Percentiles rank a stretch among this genome's conserved stretches.
Evolutionary conservation across 2,797 vertebrate genomes (phyloP).

Genomic region (Danio jaintianensis): DNA sequence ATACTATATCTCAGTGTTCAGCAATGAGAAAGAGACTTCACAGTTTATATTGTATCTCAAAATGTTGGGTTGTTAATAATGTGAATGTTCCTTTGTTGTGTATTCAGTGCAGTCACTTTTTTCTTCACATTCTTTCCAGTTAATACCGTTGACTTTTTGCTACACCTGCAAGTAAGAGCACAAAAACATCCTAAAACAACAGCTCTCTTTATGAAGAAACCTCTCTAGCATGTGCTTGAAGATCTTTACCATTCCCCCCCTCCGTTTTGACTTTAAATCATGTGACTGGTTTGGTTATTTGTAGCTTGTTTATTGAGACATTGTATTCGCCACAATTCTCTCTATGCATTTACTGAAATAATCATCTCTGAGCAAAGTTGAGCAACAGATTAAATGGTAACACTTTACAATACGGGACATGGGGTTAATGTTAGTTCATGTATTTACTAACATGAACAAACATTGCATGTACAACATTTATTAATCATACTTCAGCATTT

Average conservation of each 20-base stretch:
- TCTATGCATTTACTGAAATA: not conserved
- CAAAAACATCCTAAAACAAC: not conserved
- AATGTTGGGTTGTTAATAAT: not conserved
- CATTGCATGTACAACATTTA: too few relatives aligned
- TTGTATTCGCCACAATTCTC: not conserved
- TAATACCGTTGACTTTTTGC: not conserved
- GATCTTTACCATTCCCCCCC: not conserved
- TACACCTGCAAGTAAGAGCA: not conserved
- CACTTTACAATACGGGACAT: too few relatives aligned
- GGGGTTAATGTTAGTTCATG: too few relatives aligned
- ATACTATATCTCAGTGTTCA: not conserved
- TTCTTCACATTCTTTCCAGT: not conserved
- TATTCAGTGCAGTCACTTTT: not conserved
- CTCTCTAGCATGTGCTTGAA: conserved; percentile 1
- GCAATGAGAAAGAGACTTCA: not conserved
- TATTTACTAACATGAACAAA: too few relatives aligned
- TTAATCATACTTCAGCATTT: too few relatives aligned
- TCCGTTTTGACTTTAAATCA: not conserved
- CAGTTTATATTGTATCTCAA: not conserved
- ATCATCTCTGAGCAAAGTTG: too few relatives aligned
- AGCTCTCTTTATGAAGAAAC: too few relatives aligned
- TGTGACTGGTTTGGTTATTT: not conserved
- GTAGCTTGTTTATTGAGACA: conserved; percentile 23
- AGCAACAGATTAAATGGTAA: too few relatives aligned
- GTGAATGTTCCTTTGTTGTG: not conserved